These are phyloP conservation scores for Unio pictorum DNA, from an alignment of 2,888 invertebrate genomes.

Conservation along the genomic window DNA sequence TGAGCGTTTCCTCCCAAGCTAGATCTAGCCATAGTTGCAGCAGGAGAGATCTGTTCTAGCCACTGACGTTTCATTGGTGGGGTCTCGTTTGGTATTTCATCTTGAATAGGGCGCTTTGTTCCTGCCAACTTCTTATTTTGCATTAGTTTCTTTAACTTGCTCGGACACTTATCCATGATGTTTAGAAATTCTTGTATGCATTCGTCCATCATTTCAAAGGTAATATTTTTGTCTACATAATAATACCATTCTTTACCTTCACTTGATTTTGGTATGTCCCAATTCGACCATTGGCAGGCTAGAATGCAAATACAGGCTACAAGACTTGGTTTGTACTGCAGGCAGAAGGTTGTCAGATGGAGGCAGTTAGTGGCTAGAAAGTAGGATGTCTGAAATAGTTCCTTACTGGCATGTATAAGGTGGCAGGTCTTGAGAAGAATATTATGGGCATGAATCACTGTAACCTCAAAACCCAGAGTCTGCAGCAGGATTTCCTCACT, in stretches of 20 bases:
- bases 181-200: conserved; percentile 82
- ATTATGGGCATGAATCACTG: conserved; percentile 96
- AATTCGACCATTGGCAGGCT: conserved; percentile 97
- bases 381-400: conserved; percentile 97
- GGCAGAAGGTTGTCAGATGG: conserved; percentile 97
- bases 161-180: conserved; percentile 94
- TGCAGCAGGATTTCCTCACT: conserved; percentile 97
- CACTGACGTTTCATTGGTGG: conserved; percentile 6
- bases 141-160: conserved; percentile 81
- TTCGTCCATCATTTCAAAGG: conserved; percentile 84
- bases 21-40: too few relatives aligned
- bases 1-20: too few relatives aligned
- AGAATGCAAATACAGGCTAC: conserved; percentile 99
- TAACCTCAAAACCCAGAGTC: conserved; percentile 97
- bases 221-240: conserved; percentile 93
- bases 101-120: background rate
- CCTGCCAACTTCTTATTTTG: too few relatives aligned
- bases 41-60: background rate
- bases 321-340: conserved; percentile 95
- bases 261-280: conserved; percentile 96
- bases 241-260: conserved; percentile 96
- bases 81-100: conserved; percentile 1
- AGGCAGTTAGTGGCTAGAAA: conserved; percentile 99
- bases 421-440: conserved; percentile 92
- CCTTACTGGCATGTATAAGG: conserved; percentile 90